These are phyloP conservation scores for Protophormia terraenovae DNA, from an alignment of 2,888 invertebrate genomes.

Conservation along the genomic window DNA sequence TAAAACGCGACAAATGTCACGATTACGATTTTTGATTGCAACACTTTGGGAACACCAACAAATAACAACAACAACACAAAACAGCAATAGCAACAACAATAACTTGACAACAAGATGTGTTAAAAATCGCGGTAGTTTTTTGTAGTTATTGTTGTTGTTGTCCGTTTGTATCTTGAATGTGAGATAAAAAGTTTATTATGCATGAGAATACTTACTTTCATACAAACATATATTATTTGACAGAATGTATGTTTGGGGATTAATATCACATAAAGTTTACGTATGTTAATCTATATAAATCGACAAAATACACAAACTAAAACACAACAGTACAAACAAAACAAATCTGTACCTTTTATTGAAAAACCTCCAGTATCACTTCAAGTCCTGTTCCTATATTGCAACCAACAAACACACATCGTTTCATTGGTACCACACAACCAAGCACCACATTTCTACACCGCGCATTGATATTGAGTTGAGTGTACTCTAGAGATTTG, in stretches of 20 bases:
- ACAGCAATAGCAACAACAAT: constrained; percentile 11
- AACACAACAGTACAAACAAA: neutral
- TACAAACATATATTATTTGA: neutral
- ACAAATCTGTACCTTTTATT: constrained; percentile 38
- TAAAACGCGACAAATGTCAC: constrained; percentile 68
- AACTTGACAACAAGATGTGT: constrained; percentile 61
- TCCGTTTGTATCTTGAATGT: constrained; percentile 45
- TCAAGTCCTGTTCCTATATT: constrained; percentile 4
- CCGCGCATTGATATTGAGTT: constrained; percentile 46
- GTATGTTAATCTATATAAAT: constrained; percentile 61
- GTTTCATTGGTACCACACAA: neutral
- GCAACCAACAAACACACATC: neutral
- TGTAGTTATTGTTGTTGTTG: constrained; percentile 13
- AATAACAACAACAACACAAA: constrained; percentile 31
- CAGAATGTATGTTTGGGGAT: constrained; percentile 57
- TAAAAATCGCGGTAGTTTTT: constrained; percentile 59
- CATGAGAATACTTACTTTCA: constrained; percentile 4
- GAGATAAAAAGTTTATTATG: constrained; percentile 54
- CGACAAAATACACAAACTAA: constrained; percentile 33
- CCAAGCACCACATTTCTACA: neutral
- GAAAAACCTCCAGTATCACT: constrained; percentile 13
- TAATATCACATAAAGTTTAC: constrained; percentile 64
- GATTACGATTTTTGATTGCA: constrained; percentile 67
- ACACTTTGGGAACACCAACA: constrained; percentile 62
- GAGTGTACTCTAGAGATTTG: constrained; percentile 54